Base-by-base conservation (phyloP, 2,888 invertebrate genomes). In the Clivina fossor region DNA sequence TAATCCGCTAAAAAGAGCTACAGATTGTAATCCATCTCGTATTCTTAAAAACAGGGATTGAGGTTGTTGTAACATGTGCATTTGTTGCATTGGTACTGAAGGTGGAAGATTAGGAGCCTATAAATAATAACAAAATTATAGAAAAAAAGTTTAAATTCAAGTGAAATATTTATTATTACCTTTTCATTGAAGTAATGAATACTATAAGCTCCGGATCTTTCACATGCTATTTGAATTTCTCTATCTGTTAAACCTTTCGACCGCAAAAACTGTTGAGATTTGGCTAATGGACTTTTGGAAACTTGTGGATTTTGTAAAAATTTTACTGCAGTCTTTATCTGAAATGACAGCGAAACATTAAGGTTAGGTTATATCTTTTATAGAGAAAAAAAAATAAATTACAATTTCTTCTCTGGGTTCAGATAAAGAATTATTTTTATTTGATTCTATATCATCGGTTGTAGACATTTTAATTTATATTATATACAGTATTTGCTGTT, bases 221-320 rank as follows among this genome's bases (percentile, higher is more conserved):
- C 84, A 66, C 88, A 84, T 0, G 91, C 90, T 60, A 79, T 76
- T 66, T 83, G 80, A 61, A 91, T 86, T 73, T 91, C 91, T 1
- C 80, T 75, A 43, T 88, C 84, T 0, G 86, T 84, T 1, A 91
- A 75, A 38, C 91, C 91, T 73, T 91, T 90, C 66, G 82, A 80
- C 61, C 83, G 80, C 1, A 91, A 78, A 72, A 91, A 92, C 60
- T 84, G 80, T 69, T 89, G 86, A 67, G 90, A 91, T 70, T 90
- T 88, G 54, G 83, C 79, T 49, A 88, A 69, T 0, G 91, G 85
- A 64, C 88, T 90, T 62, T 82, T 77, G 47, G 83, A 80, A 2
- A 93, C 90, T 71, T 86, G 90, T n/a, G 88, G 86, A 75, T 93
- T 93, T 71, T 86, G 83, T 47, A 93, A 76, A 76, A 93, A 93